Conservation (phyloP, 2,888 invertebrate species). For the Fissipunctia ypsillon region DNA sequence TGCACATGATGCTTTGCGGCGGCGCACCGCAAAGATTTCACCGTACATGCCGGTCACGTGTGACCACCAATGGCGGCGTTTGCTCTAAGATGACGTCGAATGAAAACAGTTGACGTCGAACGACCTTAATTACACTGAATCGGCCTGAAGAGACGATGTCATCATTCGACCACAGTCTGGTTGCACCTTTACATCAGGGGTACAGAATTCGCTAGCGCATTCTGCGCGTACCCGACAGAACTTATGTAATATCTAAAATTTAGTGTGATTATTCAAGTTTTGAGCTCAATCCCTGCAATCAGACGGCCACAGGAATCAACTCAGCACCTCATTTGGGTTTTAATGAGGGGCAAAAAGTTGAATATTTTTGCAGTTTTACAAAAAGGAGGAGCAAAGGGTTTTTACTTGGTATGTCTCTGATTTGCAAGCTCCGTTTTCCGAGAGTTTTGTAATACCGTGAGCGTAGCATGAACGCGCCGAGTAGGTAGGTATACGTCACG, state of each 20-base stretch:
- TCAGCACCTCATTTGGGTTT: slow-evolving; percentile 45
- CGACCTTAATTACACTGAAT: not conserved
- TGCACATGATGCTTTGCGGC: no score
- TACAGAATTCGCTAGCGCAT: not conserved
- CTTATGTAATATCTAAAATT: slow-evolving; percentile 35
- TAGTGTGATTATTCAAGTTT: slow-evolving; percentile 26
- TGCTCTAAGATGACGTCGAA: no score
- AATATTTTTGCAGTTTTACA: slow-evolving; percentile 14
- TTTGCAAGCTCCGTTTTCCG: not conserved
- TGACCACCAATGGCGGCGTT: no score
- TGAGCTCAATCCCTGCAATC: slow-evolving; percentile 41
- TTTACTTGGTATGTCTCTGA: not conserved
- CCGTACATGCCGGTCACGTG: no score
- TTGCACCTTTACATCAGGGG: not conserved
- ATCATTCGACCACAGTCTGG: not conserved
- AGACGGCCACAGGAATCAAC: slow-evolving; percentile 26
- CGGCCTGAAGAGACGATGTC: not conserved
- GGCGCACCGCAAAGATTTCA: no score
- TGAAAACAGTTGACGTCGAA: not conserved
- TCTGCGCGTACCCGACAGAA: not conserved
- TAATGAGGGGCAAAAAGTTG: slow-evolving; percentile 33
- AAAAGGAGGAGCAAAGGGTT: not conserved
- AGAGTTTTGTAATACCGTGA: not conserved
- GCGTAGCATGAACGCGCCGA: not conserved
- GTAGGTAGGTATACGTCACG: not conserved